Evolutionary conservation across 2,797 vertebrate species (phyloP).

Genomic region (Hoplostethus atlanticus): DNA sequence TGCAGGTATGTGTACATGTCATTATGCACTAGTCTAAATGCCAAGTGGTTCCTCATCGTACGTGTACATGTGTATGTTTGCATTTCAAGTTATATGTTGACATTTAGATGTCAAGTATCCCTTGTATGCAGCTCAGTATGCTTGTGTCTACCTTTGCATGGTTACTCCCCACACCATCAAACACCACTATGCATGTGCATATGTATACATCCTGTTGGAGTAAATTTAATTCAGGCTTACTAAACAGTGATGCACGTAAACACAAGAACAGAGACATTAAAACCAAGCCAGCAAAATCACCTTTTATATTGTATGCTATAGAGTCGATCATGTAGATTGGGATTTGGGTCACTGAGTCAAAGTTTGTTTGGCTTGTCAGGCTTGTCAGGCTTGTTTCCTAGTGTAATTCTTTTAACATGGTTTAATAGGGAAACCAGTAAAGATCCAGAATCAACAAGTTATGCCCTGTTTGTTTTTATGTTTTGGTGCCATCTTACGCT

Average conservation of each 20-base stretch:
- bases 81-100: slow-evolving; percentile 1
- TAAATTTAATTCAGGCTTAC: too few relatives aligned
- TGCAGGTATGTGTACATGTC: not conserved
- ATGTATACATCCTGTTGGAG: too few relatives aligned
- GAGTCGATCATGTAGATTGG: not conserved
- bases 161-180: not conserved
- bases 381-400: not conserved
- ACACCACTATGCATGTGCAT: too few relatives aligned
- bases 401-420: not conserved
- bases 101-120: slow-evolving; percentile 1
- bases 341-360: not conserved
- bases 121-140: not conserved
- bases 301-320: too few relatives aligned
- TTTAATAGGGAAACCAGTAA: not conserved
- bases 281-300: too few relatives aligned
- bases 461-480: not conserved
- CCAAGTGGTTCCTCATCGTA: not conserved
- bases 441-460: not conserved
- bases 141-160: not conserved
- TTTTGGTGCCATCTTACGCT: not conserved
- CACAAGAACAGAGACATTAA: too few relatives aligned
- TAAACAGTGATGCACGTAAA: too few relatives aligned
- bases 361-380: too few relatives aligned
- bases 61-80: not conserved
- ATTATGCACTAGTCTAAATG: not conserved